Percentiles rank a stretch among this genome's conserved stretches.
Evolutionary conservation across 2,113 vertebrate genomes (phyloP).

Genomic region (Semnornis frantzii): DNA sequence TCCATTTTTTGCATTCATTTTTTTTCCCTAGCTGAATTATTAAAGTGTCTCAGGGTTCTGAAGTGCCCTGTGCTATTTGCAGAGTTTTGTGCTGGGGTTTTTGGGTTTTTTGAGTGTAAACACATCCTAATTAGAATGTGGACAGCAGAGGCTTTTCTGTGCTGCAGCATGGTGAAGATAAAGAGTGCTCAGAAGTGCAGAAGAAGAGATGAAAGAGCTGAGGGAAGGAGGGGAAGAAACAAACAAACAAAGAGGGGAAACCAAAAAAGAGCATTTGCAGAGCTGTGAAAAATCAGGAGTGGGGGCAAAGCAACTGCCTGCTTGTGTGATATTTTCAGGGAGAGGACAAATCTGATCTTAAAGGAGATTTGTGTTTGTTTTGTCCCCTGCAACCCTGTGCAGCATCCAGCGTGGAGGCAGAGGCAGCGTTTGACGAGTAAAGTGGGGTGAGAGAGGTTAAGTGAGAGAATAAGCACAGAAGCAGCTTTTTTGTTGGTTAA

Average conservation of each 20-base stretch:
- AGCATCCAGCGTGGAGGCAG: constrained; percentile 7
- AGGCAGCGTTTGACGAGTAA: neutral
- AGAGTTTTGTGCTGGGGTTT: neutral
- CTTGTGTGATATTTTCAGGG: rapidly evolving
- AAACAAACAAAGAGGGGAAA: too few relatives aligned
- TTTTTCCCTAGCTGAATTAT: neutral
- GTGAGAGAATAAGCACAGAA: constrained; percentile 22
- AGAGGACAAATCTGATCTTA: neutral
- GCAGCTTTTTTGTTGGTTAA: neutral
- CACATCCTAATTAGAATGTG: neutral
- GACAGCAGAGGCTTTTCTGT: neutral
- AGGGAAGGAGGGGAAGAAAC: too few relatives aligned
- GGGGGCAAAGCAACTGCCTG: neutral
- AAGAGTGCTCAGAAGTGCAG: neutral
- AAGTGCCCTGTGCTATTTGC: neutral
- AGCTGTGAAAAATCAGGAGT: constrained; percentile 11
- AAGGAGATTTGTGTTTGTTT: constrained; percentile 9
- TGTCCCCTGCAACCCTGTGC: neutral
- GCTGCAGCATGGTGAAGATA: neutral
- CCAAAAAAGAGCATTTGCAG: neutral
- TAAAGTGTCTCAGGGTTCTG: neutral
- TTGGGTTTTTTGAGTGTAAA: neutral
- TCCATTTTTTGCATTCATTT: neutral
- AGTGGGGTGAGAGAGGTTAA: constrained; percentile 40
- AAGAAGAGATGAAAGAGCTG: constrained; percentile 9